Conservation (phyloP, 2,888 invertebrate genomes). For the Micoletzkya japonica region DNA sequence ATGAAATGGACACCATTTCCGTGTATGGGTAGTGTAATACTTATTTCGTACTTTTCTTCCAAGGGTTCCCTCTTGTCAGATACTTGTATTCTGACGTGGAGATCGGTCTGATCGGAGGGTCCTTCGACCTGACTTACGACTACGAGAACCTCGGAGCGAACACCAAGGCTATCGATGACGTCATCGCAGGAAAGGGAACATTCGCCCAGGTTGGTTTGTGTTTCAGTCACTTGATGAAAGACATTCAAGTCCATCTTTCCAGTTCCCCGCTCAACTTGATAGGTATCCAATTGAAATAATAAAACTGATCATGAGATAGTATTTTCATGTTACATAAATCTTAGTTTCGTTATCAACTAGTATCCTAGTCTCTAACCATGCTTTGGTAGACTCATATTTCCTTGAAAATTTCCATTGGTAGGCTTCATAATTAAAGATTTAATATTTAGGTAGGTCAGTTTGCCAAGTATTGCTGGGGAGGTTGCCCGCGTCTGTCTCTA, state of each 20-base stretch:
- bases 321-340: neutral
- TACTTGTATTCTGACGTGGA: constrained; percentile 89
- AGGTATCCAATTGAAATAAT: neutral
- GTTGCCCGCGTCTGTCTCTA: neutral
- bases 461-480: no score
- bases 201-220: constrained; percentile 51
- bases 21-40: neutral
- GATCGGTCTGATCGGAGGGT: constrained; percentile 84
- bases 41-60: neutral
- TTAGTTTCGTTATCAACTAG: neutral
- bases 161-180: constrained; percentile 75
- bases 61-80: constrained; percentile 46
- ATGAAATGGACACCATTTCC: neutral
- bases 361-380: neutral
- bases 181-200: constrained; percentile 75
- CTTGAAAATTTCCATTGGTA: no score
- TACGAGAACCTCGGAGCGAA: constrained; percentile 86
- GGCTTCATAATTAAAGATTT: no score
- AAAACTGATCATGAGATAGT: no score
- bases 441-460: no score
- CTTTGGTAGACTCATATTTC: no score
- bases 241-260: no score
- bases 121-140: constrained; percentile 78
- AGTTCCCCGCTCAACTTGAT: no score
- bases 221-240: no score